Conservation (phyloP, 2,113 vertebrate species). For the Smithornis capensis region DNA sequence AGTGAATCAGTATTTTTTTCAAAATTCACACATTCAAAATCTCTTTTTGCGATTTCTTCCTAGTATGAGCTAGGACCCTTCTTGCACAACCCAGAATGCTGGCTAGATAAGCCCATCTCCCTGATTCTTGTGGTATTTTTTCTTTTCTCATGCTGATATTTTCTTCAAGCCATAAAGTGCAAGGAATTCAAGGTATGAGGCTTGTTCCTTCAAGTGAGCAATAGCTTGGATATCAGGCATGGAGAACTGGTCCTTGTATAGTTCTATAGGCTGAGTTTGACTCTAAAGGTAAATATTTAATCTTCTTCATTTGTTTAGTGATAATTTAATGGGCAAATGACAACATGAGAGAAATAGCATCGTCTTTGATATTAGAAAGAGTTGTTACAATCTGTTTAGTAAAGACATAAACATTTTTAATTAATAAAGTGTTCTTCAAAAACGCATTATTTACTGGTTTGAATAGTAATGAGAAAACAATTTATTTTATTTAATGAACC, state of each 20-base stretch:
- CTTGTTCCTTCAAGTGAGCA: background rate
- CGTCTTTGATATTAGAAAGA: conserved; percentile 16
- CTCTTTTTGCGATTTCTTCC: background rate
- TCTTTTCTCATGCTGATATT: background rate
- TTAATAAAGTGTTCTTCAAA: conserved; percentile 71
- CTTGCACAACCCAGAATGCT: background rate
- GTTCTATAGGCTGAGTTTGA: background rate
- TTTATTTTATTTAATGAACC: conserved; percentile 68
- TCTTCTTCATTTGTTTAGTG: conserved; percentile 8
- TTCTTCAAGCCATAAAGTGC: background rate
- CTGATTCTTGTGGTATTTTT: background rate
- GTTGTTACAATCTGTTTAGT: conserved; percentile 18
- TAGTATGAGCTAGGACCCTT: background rate
- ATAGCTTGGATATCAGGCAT: background rate
- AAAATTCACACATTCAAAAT: background rate
- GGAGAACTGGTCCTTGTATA: background rate
- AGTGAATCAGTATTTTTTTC: background rate
- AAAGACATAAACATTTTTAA: conserved; percentile 69
- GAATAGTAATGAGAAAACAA: conserved; percentile 63
- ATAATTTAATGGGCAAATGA: conserved; percentile 37
- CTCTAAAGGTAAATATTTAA: conserved; percentile 34
- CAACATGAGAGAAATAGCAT: background rate
- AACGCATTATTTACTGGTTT: conserved; percentile 69
- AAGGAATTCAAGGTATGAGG: background rate
- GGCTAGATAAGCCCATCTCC: background rate